Conservation (phyloP, 2,888 invertebrate species). For the Macaria notata region DNA sequence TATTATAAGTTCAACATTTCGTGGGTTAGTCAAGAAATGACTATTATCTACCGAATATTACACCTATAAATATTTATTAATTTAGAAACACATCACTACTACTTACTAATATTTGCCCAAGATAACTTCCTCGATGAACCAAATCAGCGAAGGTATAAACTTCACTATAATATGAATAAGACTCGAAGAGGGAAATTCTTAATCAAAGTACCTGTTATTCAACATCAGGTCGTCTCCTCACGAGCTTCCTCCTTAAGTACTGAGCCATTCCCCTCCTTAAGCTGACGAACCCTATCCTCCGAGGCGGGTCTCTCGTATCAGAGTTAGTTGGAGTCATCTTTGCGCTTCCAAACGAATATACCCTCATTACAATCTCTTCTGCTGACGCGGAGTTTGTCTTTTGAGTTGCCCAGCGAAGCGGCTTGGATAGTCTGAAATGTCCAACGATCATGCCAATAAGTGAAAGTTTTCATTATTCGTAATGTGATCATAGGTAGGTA, state of each 20-base stretch:
- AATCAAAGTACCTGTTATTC: no score
- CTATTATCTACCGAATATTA: no score
- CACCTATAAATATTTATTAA: no score
- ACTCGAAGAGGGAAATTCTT: no score
- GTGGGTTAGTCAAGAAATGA: no score
- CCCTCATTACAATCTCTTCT: conserved; percentile 66
- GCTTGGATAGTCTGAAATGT: conserved; percentile 60
- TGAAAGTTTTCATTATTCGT: background rate
- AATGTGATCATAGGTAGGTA: background rate
- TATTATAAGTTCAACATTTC: no score
- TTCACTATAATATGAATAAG: no score
- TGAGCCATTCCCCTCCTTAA: conserved; percentile 36
- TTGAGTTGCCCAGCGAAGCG: conserved; percentile 71
- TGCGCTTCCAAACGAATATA: conserved; percentile 63
- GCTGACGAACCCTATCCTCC: conserved; percentile 47
- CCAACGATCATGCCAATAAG: no score
- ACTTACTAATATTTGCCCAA: no score
- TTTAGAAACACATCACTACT: no score
- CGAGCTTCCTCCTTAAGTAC: conserved; percentile 25
- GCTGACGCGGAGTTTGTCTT: conserved; percentile 63
- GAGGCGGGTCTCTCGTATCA: conserved; percentile 46
- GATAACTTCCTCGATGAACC: no score
- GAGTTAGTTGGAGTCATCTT: conserved; percentile 30
- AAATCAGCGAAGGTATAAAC: no score
- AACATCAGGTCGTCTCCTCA: background rate